Conservation (phyloP, 2,888 invertebrate genomes). For the Dolichomitus sp. region DNA sequence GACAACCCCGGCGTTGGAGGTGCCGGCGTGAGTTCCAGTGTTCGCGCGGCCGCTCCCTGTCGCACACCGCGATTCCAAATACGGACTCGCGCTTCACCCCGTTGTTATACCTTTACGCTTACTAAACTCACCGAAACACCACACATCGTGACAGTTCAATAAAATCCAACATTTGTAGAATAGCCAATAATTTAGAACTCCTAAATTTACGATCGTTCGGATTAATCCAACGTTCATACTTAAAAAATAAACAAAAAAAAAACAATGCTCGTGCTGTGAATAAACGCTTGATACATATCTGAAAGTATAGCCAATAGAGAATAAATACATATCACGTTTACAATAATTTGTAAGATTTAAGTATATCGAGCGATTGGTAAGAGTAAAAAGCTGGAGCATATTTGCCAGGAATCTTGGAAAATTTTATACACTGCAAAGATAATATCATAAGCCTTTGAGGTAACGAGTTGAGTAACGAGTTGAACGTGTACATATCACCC, state of each 20-base stretch:
- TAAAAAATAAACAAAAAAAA: neutral
- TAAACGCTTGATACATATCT: constrained; percentile 36
- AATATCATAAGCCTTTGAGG: constrained; percentile 11
- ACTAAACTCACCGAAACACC: neutral
- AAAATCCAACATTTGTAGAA: neutral
- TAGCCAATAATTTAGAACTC: neutral
- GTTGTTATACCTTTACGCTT: constrained; percentile 8
- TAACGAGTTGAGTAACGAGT: neutral
- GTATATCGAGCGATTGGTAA: neutral
- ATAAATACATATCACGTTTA: constrained; percentile 24
- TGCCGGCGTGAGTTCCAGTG: constrained; percentile 81
- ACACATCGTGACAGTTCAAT: neutral
- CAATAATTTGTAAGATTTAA: constrained; percentile 12
- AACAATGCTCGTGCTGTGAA: constrained; percentile 28
- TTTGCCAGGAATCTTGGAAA: neutral
- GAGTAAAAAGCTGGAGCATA: neutral
- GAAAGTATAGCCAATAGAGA: constrained; percentile 15
- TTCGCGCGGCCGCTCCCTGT: constrained; percentile 86
- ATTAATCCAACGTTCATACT: neutral
- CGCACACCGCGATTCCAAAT: constrained; percentile 74
- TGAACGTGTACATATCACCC: constrained; percentile 13
- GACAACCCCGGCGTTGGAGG: constrained; percentile 69
- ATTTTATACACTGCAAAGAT: constrained; percentile 10
- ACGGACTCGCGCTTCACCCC: constrained; percentile 26
- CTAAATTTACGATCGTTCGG: neutral